Conservation (phyloP, 35 echinoderm and acorn worm genomes). For the Heliocidaris erythrogramma region DNA sequence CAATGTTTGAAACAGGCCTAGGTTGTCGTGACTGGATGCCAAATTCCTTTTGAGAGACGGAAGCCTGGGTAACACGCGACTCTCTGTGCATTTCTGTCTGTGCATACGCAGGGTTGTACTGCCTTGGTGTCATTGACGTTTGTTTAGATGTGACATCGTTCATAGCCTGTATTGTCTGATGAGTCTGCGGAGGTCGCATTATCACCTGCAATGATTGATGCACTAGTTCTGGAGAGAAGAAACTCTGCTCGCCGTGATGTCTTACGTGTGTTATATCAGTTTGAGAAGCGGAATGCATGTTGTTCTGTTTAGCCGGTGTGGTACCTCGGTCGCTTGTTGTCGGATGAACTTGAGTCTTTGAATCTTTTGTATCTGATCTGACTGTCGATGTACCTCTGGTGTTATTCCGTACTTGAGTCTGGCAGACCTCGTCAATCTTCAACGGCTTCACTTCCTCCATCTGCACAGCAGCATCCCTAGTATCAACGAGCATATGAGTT, state of each 20-base stretch:
- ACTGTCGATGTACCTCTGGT: constrained; percentile 50
- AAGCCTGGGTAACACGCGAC: not conserved
- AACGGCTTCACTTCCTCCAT: constrained; percentile 19
- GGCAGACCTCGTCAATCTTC: constrained; percentile 40
- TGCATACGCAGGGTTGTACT: not conserved
- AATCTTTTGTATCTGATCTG: constrained; percentile 35
- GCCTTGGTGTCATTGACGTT: not conserved
- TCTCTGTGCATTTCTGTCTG: not conserved
- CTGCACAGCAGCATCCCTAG: not conserved
- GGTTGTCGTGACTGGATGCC: not conserved
- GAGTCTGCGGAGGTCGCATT: constrained; percentile 31
- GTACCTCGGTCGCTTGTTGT: constrained; percentile 55
- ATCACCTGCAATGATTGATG: constrained; percentile 23
- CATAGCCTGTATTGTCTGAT: constrained; percentile 17
- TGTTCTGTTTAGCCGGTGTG: constrained; percentile 37
- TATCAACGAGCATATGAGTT: constrained; percentile 41
- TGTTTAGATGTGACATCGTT: not conserved
- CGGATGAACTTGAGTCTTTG: constrained; percentile 57
- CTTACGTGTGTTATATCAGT: not conserved
- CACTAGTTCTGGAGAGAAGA: not conserved
- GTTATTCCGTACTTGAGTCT: constrained; percentile 1
- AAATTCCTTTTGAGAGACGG: not conserved
- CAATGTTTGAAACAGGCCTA: not conserved
- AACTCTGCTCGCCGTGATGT: not conserved
- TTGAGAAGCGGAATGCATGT: constrained; percentile 39